Conservation (phyloP, 2,888 invertebrate genomes). For the Colletes collaris region DNA sequence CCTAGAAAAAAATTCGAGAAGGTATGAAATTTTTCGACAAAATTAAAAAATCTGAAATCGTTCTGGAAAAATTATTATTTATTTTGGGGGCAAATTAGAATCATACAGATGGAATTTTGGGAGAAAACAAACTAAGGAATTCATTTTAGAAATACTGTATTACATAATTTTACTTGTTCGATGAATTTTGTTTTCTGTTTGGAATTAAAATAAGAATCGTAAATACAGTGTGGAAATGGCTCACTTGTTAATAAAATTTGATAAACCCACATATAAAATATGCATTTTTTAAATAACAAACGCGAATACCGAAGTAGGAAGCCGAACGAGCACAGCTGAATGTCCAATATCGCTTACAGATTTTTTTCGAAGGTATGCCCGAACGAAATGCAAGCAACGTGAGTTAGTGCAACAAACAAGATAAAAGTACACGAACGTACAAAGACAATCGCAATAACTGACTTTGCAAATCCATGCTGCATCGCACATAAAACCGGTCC, state of each 20-base stretch:
- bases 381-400: slow-evolving; percentile 2
- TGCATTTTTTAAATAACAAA: neutral
- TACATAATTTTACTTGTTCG: too few relatives aligned
- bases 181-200: too few relatives aligned
- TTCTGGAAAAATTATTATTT: too few relatives aligned
- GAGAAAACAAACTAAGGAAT: too few relatives aligned
- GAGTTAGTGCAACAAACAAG: slow-evolving; percentile 12
- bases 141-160: too few relatives aligned
- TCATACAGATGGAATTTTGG: too few relatives aligned
- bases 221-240: neutral
- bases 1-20: too few relatives aligned
- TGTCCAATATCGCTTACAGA: neutral
- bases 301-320: neutral
- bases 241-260: neutral
- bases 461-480: slow-evolving; percentile 28
- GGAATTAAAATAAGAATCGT: too few relatives aligned
- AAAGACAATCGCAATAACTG: slow-evolving; percentile 14
- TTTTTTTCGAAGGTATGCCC: neutral
- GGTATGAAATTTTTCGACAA: too few relatives aligned
- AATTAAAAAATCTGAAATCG: too few relatives aligned
- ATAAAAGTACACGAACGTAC: slow-evolving; percentile 14
- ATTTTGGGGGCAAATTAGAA: too few relatives aligned
- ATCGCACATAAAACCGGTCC: slow-evolving; percentile 15
- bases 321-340: neutral
- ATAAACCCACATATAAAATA: neutral